Evolutionary conservation across 2,113 vertebrate species (phyloP).

Genomic region (Illadopsis cleaveri): DNA sequence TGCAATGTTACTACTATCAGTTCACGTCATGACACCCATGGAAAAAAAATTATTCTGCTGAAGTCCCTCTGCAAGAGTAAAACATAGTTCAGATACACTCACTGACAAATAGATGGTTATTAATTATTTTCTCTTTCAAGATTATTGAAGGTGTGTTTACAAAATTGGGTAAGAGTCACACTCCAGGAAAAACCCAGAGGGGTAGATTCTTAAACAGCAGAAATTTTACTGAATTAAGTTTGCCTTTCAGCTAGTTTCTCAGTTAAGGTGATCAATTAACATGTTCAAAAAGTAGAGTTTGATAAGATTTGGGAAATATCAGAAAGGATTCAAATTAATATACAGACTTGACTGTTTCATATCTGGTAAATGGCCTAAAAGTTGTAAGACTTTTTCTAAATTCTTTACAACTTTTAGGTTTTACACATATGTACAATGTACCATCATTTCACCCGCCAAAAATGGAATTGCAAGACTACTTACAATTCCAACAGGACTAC

Average conservation of each 20-base stretch:
- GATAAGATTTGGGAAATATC: not conserved
- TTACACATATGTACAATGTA: not conserved
- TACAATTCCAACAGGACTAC: not conserved
- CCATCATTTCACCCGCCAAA: not conserved
- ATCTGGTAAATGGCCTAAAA: not conserved
- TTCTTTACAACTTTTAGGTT: not conserved
- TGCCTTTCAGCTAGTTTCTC: not conserved
- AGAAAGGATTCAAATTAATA: not conserved
- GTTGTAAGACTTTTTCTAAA: not conserved
- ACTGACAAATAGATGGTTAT: not conserved
- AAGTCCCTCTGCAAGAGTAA: not conserved
- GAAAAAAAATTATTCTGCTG: not conserved
- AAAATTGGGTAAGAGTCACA: not conserved
- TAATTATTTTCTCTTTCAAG: not conserved
- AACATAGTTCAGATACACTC: not conserved
- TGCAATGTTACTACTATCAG: not conserved
- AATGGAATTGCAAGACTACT: not conserved
- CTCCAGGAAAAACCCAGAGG: not conserved
- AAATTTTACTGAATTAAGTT: not conserved
- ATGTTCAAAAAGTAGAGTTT: not conserved
- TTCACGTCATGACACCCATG: fast-evolving
- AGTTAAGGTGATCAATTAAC: not conserved
- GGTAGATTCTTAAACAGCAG: not conserved
- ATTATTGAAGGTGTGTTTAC: not conserved
- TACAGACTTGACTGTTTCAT: not conserved